These are phyloP conservation scores for Drosophila kepulauana DNA, from an alignment of 1,140 invertebrate genomes.

Conservation along the genomic window DNA sequence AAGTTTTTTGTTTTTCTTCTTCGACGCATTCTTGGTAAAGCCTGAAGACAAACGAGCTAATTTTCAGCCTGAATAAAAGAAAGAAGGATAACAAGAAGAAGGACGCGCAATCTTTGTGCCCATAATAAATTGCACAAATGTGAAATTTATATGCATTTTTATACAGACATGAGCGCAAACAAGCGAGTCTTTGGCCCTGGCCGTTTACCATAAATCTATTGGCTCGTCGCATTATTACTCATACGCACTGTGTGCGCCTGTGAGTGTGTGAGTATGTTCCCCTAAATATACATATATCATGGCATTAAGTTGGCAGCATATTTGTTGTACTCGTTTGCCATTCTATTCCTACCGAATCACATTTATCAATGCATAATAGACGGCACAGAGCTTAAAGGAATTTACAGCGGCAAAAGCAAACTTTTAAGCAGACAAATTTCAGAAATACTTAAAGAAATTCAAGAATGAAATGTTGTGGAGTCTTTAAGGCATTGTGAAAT, in stretches of 20 bases:
- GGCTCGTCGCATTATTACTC: constrained; percentile 69
- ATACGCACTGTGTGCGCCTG: constrained; percentile 63
- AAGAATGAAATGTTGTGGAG: background rate
- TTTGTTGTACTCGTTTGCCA: constrained; percentile 25
- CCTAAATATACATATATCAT: constrained; percentile 63
- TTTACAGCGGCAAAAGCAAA: background rate
- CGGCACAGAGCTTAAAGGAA: constrained; percentile 5
- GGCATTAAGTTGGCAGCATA: constrained; percentile 61
- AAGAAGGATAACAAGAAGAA: constrained; percentile 45
- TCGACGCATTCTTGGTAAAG: constrained; percentile 19
- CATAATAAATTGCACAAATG: constrained; percentile 74
- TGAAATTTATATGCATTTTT: constrained; percentile 80
- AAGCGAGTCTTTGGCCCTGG: constrained; percentile 26
- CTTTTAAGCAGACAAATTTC: constrained; percentile 7
- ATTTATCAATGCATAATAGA: constrained; percentile 49
- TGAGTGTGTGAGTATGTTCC: background rate
- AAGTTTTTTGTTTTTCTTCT: constrained; percentile 10
- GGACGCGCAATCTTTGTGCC: constrained; percentile 38
- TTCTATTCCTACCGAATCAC: constrained; percentile 45
- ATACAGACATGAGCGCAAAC: constrained; percentile 68
- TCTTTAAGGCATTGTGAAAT: background rate
- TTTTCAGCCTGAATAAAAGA: constrained; percentile 51
- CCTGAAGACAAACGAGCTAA: constrained; percentile 77
- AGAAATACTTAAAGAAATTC: background rate
- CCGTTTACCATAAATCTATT: constrained; percentile 72